Evolutionary conservation across 2,888 invertebrate genomes (phyloP).

Genomic region (Mesoligia furuncula): DNA sequence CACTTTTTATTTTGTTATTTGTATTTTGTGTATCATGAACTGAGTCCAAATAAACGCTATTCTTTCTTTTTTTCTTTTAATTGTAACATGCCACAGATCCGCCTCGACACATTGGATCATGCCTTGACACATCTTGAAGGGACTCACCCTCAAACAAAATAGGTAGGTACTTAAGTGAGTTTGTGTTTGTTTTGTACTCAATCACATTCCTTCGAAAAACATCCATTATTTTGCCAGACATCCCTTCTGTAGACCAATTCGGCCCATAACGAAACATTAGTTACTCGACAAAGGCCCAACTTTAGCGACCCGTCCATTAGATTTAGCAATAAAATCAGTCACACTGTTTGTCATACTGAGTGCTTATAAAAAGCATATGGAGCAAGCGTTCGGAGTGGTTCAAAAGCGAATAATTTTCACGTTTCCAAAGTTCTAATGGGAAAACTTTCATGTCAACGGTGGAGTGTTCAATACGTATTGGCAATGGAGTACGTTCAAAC

Average conservation of each 20-base stretch:
- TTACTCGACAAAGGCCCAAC: slow-evolving; percentile 38
- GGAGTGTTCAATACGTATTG: slow-evolving; percentile 76
- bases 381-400: slow-evolving; percentile 56
- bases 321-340: slow-evolving; percentile 64
- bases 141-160: slow-evolving; percentile 22
- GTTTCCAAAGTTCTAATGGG: slow-evolving; percentile 82
- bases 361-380: slow-evolving; percentile 70
- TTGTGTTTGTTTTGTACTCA: slow-evolving; percentile 44
- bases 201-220: slow-evolving; percentile 46
- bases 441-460: slow-evolving; percentile 80
- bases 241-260: slow-evolving; percentile 23
- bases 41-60: background rate
- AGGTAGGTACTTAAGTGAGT: slow-evolving; percentile 40
- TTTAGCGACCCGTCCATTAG: slow-evolving; percentile 55
- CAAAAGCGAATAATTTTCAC: slow-evolving; percentile 79
- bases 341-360: slow-evolving; percentile 64
- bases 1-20: background rate
- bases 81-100: background rate
- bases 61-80: background rate
- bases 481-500: slow-evolving; percentile 68
- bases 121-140: background rate
- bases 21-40: no score
- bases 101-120: no score
- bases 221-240: slow-evolving; percentile 29
- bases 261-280: slow-evolving; percentile 47